Conservation (phyloP, 2,888 invertebrate species). For the Nomada goodeniana region DNA sequence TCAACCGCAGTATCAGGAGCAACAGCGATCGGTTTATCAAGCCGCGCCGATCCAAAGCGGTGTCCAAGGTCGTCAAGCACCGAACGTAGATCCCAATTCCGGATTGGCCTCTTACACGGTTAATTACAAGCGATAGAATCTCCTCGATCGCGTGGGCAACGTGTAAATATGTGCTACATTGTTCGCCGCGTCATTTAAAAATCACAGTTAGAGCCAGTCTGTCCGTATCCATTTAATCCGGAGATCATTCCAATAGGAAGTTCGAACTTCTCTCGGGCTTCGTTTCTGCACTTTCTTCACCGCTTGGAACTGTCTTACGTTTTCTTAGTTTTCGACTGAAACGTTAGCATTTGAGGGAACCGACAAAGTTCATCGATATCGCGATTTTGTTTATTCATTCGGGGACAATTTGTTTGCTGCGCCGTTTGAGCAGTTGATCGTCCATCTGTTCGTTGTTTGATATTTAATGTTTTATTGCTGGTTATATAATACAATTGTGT, state of each 20-base stretch:
- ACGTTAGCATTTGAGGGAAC: background rate
- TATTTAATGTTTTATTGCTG: no score
- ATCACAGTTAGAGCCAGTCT: slow-evolving; percentile 32
- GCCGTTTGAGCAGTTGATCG: no score
- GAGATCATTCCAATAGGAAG: background rate
- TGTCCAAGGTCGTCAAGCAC: slow-evolving; percentile 88
- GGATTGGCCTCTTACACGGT: slow-evolving; percentile 90
- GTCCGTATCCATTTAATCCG: background rate
- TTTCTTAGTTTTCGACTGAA: background rate
- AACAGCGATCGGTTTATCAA: slow-evolving; percentile 74
- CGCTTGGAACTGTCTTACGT: background rate
- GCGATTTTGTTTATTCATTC: no score
- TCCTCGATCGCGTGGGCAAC: slow-evolving; percentile 1
- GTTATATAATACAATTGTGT: no score
- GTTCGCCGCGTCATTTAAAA: background rate
- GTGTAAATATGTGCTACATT: slow-evolving; percentile 25
- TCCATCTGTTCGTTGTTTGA: no score
- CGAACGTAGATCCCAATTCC: slow-evolving; percentile 89
- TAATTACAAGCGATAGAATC: slow-evolving; percentile 87
- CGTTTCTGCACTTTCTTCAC: background rate
- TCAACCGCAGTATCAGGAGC: slow-evolving; percentile 81
- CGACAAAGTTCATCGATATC: background rate
- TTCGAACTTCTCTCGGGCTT: background rate
- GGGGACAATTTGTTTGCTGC: no score
- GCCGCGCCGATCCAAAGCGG: slow-evolving; percentile 40